Evolutionary conservation across 2,888 invertebrate species (phyloP), one percentile per base, ranked within the genome.

Genomic region (Drosophila mulleri): DNA sequence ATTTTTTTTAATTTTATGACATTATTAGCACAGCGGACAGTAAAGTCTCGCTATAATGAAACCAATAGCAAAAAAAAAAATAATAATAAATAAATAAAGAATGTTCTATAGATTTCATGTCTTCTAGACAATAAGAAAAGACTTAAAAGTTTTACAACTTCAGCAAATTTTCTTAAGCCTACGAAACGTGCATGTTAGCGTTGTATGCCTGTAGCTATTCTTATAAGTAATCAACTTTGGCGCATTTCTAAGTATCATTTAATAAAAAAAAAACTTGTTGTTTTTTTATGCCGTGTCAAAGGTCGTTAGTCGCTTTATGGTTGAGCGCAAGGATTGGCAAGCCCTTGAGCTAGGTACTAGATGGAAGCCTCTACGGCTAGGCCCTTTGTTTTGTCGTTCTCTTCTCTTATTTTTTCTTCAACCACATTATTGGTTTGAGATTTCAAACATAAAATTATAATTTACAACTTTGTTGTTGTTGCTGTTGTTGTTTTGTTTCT

Each of bases 391-490:
- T 29, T 7, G 48, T 11, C n/a, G n/a, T 48, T 2, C 5, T 16
- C 44, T 44, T 45, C 11, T 16, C 8, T 23, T 16, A 23, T 14
- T 23, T 7, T 29, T 48, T 29, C 18, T 20, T 35, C 14, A 53
- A 50, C 41, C 58, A 59, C 67, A 68, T 75, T 80, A 82, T 86
- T 68, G 83, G 66, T 70, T 77, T 78, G 72, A 74, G 87, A 86
- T 86, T 78, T 74, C 72, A 75, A 82, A 76, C 88, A 89, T 90
- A 81, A 90, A 90, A 89, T 83, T 89, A 78, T 87, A 90, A 91
- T 90, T 90, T 90, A 90, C 89, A 88, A 90, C 91, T 89, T 89
- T 90, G 87, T 89, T 83, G 84, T 71, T 75, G 23, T 3, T 54
- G 26, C 26, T 26, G 84, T 71, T 75, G 29, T 16, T 56, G 42